phyloP scores from a whole-genome alignment of 2,797 vertebrate genomes.

The Gymnodraco acuticeps region DNA sequence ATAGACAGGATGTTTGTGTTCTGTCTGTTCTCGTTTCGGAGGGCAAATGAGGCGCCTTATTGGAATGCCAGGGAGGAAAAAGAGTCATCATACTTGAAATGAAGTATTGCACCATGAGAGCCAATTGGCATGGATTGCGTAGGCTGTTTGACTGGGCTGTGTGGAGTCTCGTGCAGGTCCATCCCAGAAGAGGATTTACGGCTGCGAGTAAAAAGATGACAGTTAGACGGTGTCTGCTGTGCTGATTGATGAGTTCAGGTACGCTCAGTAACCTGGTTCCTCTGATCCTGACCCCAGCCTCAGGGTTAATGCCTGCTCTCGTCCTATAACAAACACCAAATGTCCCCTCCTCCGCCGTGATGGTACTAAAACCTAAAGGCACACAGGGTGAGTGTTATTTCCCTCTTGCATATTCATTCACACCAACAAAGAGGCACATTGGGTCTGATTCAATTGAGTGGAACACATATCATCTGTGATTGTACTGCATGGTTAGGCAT shows the following conservation, averaged over 20 bases:
- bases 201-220: constrained; percentile 48
- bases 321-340: constrained; percentile 27
- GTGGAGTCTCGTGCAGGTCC: constrained; percentile 12
- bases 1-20: constrained; percentile 32
- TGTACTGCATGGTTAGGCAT: too few relatives aligned
- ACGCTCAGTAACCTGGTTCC: constrained; percentile 23
- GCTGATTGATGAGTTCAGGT: constrained; percentile 46
- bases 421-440: constrained; percentile 30
- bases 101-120: constrained; percentile 9
- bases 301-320: constrained; percentile 42
- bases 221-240: constrained; percentile 27
- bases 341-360: neutral
- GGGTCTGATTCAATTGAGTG: too few relatives aligned
- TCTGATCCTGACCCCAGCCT: constrained; percentile 33
- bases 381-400: neutral
- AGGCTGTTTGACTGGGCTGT: neutral
- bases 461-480: too few relatives aligned
- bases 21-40: constrained; percentile 38
- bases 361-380: constrained; percentile 19
- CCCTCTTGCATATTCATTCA: constrained; percentile 36
- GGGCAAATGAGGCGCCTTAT: constrained; percentile 17
- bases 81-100: constrained; percentile 11
- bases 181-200: constrained; percentile 34
- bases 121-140: neutral
- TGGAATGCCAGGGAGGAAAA: constrained; percentile 43